Conservation (phyloP, 2,113 vertebrate genomes). For the Oriolus oriolus region DNA sequence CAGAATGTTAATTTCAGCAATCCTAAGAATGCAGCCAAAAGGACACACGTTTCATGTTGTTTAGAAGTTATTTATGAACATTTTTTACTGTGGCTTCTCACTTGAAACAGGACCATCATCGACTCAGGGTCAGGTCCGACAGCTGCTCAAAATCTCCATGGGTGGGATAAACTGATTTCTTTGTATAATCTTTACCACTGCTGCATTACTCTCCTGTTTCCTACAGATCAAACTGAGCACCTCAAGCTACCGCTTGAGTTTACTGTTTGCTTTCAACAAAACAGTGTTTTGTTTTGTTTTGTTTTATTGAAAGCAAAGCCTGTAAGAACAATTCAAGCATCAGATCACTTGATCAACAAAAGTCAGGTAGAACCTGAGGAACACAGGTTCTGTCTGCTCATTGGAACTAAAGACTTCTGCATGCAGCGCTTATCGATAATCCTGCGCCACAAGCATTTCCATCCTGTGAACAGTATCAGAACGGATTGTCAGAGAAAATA, state of each 20-base stretch:
- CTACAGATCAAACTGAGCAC: background rate
- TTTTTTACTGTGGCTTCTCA: background rate
- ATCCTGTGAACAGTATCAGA: background rate
- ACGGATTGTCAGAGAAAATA: background rate
- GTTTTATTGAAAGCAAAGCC: background rate
- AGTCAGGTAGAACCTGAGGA: background rate
- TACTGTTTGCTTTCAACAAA: background rate
- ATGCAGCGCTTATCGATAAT: background rate
- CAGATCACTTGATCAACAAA: background rate
- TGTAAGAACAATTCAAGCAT: background rate
- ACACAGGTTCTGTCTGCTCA: background rate
- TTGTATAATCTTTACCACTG: background rate
- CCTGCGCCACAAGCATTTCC: background rate
- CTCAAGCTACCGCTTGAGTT: background rate
- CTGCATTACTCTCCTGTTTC: background rate
- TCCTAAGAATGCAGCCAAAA: background rate
- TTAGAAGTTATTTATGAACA: background rate
- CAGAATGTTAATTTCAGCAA: background rate
- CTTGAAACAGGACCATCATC: background rate
- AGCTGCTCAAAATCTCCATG: background rate
- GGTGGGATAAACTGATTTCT: background rate
- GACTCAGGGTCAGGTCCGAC: background rate
- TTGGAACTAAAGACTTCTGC: background rate
- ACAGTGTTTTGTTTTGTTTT: background rate
- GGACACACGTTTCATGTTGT: background rate